phyloP scores from a whole-genome alignment of 2,113 vertebrate species.

The Heterotis niloticus region DNA sequence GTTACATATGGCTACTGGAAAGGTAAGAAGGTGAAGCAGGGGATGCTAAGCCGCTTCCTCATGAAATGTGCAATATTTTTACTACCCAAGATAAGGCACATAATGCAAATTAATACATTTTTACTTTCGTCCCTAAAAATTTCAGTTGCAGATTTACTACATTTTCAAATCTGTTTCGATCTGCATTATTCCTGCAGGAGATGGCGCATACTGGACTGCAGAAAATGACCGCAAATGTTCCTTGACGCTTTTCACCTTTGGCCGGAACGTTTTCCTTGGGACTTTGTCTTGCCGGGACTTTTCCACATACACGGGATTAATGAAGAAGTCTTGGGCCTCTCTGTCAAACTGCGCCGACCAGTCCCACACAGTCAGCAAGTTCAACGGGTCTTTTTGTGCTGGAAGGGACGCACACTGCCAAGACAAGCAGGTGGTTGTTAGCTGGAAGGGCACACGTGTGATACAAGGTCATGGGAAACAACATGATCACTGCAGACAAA shows the following conservation, averaged over 20 bases:
- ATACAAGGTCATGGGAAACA: background rate
- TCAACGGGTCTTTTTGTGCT: slow-evolving; percentile 68
- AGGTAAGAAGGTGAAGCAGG: no score
- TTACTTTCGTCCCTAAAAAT: no score
- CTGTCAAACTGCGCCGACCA: slow-evolving; percentile 83
- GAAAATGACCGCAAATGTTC: background rate
- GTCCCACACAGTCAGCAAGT: slow-evolving; percentile 76
- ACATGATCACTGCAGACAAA: background rate
- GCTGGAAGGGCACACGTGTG: background rate
- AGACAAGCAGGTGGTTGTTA: slow-evolving; percentile 54
- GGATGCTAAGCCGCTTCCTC: no score
- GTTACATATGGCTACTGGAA: no score
- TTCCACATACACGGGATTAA: slow-evolving; percentile 76
- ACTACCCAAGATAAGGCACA: background rate
- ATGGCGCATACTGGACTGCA: background rate
- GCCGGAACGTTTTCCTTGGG: slow-evolving; percentile 60
- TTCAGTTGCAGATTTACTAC: background rate
- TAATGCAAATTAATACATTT: background rate
- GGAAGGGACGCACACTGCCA: slow-evolving; percentile 69
- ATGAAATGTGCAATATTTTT: background rate
- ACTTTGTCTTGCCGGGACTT: slow-evolving; percentile 70
- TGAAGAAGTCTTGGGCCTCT: slow-evolving; percentile 74
- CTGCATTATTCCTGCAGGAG: no score
- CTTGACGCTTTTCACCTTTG: slow-evolving; percentile 63
- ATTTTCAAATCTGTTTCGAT: no score